Conservation (phyloP, 2,888 invertebrate species). For the Eilema depressum region DNA sequence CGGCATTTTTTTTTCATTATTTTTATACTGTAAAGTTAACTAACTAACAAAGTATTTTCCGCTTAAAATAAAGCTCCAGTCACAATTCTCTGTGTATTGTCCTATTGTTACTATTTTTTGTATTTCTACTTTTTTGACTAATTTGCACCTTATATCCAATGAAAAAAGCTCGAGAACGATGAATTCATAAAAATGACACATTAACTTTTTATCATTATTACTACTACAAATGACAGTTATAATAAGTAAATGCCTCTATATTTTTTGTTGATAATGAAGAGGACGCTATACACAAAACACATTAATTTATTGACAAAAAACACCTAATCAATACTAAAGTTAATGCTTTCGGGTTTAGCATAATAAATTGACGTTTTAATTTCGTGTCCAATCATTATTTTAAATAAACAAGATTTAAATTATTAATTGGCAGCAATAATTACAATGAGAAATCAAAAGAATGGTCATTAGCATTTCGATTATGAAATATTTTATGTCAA, state of each 20-base stretch:
- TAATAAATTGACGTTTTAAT: conserved; percentile 51
- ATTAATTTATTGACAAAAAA: conserved; percentile 35
- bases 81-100: too few species aligned
- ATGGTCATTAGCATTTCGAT: conserved; percentile 41
- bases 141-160: too few species aligned
- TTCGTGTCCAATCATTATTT: conserved; percentile 44
- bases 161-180: neutral
- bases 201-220: neutral
- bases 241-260: neutral
- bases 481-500: conserved; percentile 45
- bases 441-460: conserved; percentile 36
- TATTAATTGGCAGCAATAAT: conserved; percentile 51
- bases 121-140: too few species aligned
- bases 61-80: too few species aligned
- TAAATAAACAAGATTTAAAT: conserved; percentile 45
- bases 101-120: too few species aligned
- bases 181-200: neutral
- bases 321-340: conserved; percentile 25
- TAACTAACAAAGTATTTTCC: too few species aligned
- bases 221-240: neutral
- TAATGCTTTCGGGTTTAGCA: conserved; percentile 37
- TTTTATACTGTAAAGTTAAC: too few species aligned
- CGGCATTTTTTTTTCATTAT: too few species aligned
- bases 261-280: conserved; percentile 1
- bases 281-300: neutral